These are phyloP conservation scores for Anthophora plumipes DNA, from an alignment of 2,888 invertebrate genomes.

Conservation along the genomic window DNA sequence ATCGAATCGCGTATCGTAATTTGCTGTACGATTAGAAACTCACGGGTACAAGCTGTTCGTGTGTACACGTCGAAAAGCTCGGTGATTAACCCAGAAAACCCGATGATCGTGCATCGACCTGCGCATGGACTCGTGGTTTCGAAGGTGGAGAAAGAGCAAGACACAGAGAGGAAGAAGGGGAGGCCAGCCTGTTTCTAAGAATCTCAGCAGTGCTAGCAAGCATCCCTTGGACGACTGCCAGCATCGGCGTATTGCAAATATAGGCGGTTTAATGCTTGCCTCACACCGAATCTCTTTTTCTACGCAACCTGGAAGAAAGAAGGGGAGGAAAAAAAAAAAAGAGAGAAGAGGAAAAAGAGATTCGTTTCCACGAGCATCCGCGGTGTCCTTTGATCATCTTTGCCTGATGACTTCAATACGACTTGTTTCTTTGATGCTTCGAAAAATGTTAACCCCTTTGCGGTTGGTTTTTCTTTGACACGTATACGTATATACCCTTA, in stretches of 20 bases:
- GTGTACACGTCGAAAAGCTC: slow-evolving; percentile 48
- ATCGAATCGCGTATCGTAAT: background rate
- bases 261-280: slow-evolving; percentile 65
- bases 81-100: slow-evolving; percentile 78
- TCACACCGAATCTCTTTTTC: slow-evolving; percentile 51
- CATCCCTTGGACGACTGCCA: slow-evolving; percentile 74
- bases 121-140: slow-evolving; percentile 41
- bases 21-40: slow-evolving; percentile 1
- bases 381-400: too few relatives aligned
- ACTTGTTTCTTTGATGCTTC: too few relatives aligned
- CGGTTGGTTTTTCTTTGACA: background rate
- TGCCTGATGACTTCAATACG: too few relatives aligned
- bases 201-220: slow-evolving; percentile 68
- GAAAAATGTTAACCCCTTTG: too few relatives aligned
- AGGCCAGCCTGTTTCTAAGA: slow-evolving; percentile 70
- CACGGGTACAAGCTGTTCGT: background rate
- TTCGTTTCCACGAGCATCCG: too few relatives aligned
- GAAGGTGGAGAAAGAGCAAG: slow-evolving; percentile 29
- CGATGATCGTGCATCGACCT: slow-evolving; percentile 74
- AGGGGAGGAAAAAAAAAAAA: too few relatives aligned
- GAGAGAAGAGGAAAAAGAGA: too few relatives aligned
- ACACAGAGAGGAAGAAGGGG: slow-evolving; percentile 24
- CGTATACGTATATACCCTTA: too few relatives aligned
- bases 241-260: slow-evolving; percentile 67
- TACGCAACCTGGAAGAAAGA: too few relatives aligned